Percentiles rank a stretch among this genome's conserved stretches.
Evolutionary conservation across 2,888 invertebrate species (phyloP).

Genomic region (Aromia moschata): DNA sequence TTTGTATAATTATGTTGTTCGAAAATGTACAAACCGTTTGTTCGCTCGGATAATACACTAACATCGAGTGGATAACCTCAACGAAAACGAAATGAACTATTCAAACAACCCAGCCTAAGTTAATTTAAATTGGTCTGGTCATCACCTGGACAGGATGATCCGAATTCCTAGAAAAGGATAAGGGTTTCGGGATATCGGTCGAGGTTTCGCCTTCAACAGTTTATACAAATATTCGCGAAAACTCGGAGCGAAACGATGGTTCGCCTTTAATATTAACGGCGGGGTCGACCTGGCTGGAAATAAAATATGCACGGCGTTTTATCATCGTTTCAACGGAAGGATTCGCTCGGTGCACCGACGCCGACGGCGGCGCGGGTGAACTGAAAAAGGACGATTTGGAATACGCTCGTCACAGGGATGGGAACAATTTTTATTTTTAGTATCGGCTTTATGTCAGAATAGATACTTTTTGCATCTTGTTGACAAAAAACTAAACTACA

Average conservation of each 20-base stretch:
- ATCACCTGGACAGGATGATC: slow-evolving; percentile 5
- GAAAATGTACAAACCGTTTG: slow-evolving; percentile 3
- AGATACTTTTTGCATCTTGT: too few relatives aligned
- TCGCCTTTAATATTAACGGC: slow-evolving; percentile 16
- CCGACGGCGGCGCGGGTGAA: too few relatives aligned
- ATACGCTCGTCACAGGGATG: too few relatives aligned
- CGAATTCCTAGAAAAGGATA: slow-evolving; percentile 3
- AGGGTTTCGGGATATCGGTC: slow-evolving; percentile 3
- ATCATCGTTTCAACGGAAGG: slow-evolving; percentile 7
- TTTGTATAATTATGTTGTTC: too few relatives aligned
- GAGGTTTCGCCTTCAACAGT: slow-evolving; percentile 14
- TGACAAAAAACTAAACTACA: too few relatives aligned
- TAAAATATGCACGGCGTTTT: slow-evolving; percentile 11
- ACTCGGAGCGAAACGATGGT: neutral
- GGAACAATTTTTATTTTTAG: too few relatives aligned
- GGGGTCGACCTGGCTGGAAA: slow-evolving; percentile 2
- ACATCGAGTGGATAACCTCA: slow-evolving; percentile 11
- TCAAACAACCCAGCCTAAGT: slow-evolving; percentile 18
- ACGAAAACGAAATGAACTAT: slow-evolving; percentile 14
- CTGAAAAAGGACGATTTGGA: too few relatives aligned
- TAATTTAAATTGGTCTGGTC: slow-evolving; percentile 16
- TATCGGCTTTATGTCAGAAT: too few relatives aligned
- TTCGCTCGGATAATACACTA: slow-evolving; percentile 8
- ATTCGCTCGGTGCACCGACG: neutral
- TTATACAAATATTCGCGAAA: slow-evolving; percentile 14